Evolutionary conservation across 2,888 invertebrate species (phyloP).

Genomic region (Trachelus troglodyta): DNA sequence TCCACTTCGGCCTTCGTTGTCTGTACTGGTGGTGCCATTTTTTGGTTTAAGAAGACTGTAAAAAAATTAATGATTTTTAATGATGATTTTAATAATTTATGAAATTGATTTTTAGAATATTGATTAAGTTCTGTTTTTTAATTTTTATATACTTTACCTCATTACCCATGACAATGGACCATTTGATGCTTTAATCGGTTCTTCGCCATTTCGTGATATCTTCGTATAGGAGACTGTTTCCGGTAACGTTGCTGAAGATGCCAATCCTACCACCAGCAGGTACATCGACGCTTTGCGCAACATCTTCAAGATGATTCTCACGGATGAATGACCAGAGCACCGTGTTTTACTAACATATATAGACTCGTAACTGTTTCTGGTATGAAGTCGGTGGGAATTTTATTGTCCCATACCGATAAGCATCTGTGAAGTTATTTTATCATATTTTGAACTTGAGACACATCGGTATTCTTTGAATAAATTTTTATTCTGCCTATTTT

Average conservation of each 20-base stretch:
- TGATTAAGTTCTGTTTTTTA: neutral
- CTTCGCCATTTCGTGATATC: slow-evolving; percentile 46
- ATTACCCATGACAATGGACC: slow-evolving; percentile 30
- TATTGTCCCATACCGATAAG: slow-evolving; percentile 29
- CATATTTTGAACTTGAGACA: neutral
- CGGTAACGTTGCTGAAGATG: slow-evolving; percentile 23
- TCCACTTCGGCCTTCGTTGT: slow-evolving; percentile 32
- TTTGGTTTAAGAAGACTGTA: neutral
- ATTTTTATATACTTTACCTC: slow-evolving; percentile 24
- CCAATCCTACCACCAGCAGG: slow-evolving; percentile 1
- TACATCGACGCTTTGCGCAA: slow-evolving; percentile 16
- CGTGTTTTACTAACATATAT: slow-evolving; percentile 35
- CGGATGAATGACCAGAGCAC: slow-evolving; percentile 21
- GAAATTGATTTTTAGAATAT: neutral
- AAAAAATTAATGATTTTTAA: neutral
- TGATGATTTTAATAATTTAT: neutral
- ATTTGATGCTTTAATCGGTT: slow-evolving; percentile 5
- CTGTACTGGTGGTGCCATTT: neutral
- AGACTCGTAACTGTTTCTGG: slow-evolving; percentile 51
- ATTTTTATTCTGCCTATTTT: neutral
- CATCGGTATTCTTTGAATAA: neutral
- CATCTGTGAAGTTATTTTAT: neutral
- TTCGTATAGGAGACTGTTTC: slow-evolving; percentile 48
- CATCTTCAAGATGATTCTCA: slow-evolving; percentile 22
- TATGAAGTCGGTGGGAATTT: slow-evolving; percentile 16